A percentile compares a stretch with the other conserved stretches of the same genome.
Conservation (phyloP, 2,797 vertebrate genomes). For the Ciconia nigra region DNA sequence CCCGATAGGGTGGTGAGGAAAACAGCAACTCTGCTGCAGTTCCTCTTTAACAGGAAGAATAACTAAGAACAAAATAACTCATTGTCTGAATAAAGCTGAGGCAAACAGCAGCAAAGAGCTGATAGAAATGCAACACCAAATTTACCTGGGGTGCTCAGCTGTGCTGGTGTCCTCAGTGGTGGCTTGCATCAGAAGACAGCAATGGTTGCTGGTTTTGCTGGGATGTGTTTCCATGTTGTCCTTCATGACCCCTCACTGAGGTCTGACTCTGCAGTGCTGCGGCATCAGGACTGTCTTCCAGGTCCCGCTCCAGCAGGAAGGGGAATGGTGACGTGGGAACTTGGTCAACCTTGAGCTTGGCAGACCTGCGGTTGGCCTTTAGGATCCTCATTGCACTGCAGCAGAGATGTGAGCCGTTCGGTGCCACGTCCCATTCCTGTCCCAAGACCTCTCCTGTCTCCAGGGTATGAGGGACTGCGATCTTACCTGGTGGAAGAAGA, state of each 20-base stretch:
- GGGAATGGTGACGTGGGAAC: not conserved
- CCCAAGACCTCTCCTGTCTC: not conserved
- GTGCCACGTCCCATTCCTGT: fast-evolving
- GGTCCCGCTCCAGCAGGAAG: not conserved
- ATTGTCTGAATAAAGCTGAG: not conserved
- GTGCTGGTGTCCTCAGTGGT: not conserved
- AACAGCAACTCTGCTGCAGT: not conserved
- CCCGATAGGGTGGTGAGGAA: not conserved
- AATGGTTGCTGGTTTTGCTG: not conserved
- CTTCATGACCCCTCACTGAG: not conserved
- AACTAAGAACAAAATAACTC: not conserved
- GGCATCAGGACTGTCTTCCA: not conserved
- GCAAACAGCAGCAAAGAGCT: not conserved
- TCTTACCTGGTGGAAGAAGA: not conserved
- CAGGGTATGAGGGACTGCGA: not conserved
- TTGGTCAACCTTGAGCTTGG: not conserved
- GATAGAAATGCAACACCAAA: not conserved
- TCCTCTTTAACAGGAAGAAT: not conserved
- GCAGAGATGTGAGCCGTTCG: not conserved
- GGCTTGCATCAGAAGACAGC: not conserved
- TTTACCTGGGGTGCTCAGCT: not conserved
- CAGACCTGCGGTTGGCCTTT: not conserved
- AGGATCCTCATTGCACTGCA: not conserved
- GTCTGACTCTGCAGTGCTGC: not conserved
- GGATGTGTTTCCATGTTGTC: not conserved